phyloP scores from a whole-genome alignment of 2,888 invertebrate species.

The Phengaris alcon region DNA sequence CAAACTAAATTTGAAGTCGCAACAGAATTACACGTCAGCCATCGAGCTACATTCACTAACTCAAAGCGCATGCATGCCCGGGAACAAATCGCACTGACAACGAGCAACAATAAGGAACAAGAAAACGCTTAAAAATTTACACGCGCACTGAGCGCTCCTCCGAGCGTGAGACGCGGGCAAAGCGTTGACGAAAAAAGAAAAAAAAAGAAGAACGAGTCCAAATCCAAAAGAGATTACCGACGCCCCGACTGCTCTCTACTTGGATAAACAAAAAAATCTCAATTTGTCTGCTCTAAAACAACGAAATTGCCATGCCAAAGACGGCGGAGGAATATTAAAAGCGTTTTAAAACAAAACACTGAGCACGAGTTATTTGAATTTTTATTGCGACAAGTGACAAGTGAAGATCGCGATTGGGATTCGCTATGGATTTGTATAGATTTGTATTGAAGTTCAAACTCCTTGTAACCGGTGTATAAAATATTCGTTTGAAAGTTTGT shows the following conservation, averaged over 20 bases:
- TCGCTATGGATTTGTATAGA: too few relatives aligned
- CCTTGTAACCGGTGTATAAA: neutral
- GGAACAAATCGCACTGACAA: conserved; percentile 43
- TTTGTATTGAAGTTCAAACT: conserved; percentile 26
- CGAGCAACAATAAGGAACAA: conserved; percentile 52
- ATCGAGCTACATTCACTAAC: neutral
- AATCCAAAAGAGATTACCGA: conserved; percentile 76
- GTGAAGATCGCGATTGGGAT: conserved; percentile 34
- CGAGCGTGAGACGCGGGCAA: conserved; percentile 62
- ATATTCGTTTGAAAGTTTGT: neutral
- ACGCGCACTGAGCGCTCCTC: conserved; percentile 64
- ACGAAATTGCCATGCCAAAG: conserved; percentile 72
- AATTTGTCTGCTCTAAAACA: conserved; percentile 71
- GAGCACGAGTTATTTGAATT: conserved; percentile 66
- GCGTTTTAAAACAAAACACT: conserved; percentile 65
- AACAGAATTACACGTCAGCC: conserved; percentile 6
- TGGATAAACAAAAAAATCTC: conserved; percentile 75
- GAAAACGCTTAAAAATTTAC: conserved; percentile 66
- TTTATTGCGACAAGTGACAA: conserved; percentile 62
- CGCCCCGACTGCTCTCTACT: conserved; percentile 74
- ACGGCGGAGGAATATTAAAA: conserved; percentile 74
- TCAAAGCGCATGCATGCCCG: conserved; percentile 4
- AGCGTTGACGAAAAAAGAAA: conserved; percentile 60
- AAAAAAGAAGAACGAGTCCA: conserved; percentile 55
- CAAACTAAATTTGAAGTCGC: neutral